These are phyloP conservation scores for Forficula auricularia DNA, from an alignment of 1,140 invertebrate species.

Conservation along the genomic window DNA sequence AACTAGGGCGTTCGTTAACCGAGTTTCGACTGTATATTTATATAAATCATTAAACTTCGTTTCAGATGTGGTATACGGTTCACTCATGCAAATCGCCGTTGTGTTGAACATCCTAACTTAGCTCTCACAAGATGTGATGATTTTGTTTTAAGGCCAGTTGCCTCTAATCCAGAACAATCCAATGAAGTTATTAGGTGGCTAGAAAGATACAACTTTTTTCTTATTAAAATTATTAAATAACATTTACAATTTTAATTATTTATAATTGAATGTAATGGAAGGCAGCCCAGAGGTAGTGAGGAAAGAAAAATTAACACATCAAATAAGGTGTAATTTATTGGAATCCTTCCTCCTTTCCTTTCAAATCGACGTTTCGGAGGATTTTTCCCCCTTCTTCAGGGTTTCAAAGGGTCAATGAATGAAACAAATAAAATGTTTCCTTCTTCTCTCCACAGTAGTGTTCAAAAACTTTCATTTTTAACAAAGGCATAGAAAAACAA, in stretches of 20 bases:
- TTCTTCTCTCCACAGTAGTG: no score
- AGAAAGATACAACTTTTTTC: conserved; percentile 29
- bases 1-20: background rate
- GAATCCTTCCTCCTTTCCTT: no score
- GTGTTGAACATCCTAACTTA: conserved; percentile 42
- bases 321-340: no score
- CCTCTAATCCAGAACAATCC: conserved; percentile 31
- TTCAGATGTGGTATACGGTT: conserved; percentile 42
- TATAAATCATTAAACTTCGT: conserved; percentile 7
- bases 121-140: conserved; percentile 35
- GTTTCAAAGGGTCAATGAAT: no score
- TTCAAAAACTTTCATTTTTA: no score
- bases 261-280: no score
- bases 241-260: background rate
- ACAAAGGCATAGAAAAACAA: no score
- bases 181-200: conserved; percentile 37
- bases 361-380: no score
- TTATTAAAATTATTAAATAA: background rate
- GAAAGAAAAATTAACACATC: no score
- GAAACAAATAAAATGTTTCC: no score
- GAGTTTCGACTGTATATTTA: conserved; percentile 1
- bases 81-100: conserved; percentile 67
- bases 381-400: no score
- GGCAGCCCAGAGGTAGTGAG: no score
- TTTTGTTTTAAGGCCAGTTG: conserved; percentile 31